Evolutionary conservation across 2,888 invertebrate genomes (phyloP).

Genomic region (Sussaba pulchella): DNA sequence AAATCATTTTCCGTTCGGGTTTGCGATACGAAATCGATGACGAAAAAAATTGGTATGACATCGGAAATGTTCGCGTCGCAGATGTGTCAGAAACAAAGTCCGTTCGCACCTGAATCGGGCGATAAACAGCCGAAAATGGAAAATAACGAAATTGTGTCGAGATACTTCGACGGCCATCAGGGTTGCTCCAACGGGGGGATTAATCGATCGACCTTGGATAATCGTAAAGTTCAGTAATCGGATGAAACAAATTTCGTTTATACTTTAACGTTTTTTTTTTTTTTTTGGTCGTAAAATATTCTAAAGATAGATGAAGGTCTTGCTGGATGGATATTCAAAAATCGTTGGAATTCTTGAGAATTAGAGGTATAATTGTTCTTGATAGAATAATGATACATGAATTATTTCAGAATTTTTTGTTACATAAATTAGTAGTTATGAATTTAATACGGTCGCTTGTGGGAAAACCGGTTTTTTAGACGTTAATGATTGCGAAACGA

Average conservation of each 20-base stretch:
- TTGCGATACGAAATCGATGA: constrained; percentile 8
- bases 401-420: too few species aligned
- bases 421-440: too few species aligned
- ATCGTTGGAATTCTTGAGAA: too few species aligned
- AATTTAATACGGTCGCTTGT: too few species aligned
- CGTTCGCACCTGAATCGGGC: background rate
- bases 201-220: background rate
- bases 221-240: background rate
- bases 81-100: too few species aligned
- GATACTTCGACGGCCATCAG: constrained; percentile 19
- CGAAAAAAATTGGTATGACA: background rate
- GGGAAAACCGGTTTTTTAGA: too few species aligned
- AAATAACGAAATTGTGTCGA: constrained; percentile 13
- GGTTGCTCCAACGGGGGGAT: background rate
- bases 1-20: constrained; percentile 10
- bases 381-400: too few species aligned
- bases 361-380: too few species aligned
- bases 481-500: too few species aligned
- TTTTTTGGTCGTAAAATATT: too few species aligned
- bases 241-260: background rate
- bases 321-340: too few species aligned
- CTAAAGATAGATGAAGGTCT: too few species aligned
- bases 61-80: background rate
- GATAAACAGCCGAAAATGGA: background rate
- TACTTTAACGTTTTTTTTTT: background rate